These are phyloP conservation scores for Ophion obscuratus DNA, from an alignment of 2,888 invertebrate genomes.

Conservation along the genomic window DNA sequence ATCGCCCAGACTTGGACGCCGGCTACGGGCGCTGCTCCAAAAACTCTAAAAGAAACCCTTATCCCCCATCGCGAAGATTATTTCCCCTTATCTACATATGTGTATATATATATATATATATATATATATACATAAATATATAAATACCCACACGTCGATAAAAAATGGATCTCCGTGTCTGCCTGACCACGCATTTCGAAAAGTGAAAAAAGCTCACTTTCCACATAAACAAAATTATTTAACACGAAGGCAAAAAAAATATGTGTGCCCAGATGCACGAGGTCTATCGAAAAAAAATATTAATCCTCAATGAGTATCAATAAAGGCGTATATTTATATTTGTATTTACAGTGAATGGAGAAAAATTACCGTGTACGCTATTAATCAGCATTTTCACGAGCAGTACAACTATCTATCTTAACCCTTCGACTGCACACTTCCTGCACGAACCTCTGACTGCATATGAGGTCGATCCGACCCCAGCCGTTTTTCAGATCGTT, in stretches of 20 bases:
- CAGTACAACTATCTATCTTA: too few relatives aligned
- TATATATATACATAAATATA: constrained; percentile 10
- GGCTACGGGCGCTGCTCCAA: constrained; percentile 70
- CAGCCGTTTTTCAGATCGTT: too few relatives aligned
- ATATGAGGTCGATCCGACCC: too few relatives aligned
- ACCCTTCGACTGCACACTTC: too few relatives aligned
- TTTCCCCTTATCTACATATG: constrained; percentile 18
- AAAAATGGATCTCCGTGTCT: neutral
- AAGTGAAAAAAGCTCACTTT: neutral
- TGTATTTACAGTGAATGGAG: constrained; percentile 59
- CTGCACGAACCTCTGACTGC: too few relatives aligned
- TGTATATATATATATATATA: neutral
- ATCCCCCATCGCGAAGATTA: constrained; percentile 4
- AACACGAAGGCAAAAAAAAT: neutral
- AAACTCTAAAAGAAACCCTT: constrained; percentile 62
- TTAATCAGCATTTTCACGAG: neutral
- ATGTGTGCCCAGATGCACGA: constrained; percentile 24
- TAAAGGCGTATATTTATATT: constrained; percentile 69
- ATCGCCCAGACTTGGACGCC: constrained; percentile 75
- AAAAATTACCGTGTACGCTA: neutral
- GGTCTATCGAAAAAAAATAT: constrained; percentile 35
- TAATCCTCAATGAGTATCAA: constrained; percentile 51
- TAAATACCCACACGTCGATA: neutral
- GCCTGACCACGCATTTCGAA: neutral
- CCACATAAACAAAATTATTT: neutral